Conservation (phyloP, 1,140 invertebrate genomes). For the Bilobella aurantiaca region DNA sequence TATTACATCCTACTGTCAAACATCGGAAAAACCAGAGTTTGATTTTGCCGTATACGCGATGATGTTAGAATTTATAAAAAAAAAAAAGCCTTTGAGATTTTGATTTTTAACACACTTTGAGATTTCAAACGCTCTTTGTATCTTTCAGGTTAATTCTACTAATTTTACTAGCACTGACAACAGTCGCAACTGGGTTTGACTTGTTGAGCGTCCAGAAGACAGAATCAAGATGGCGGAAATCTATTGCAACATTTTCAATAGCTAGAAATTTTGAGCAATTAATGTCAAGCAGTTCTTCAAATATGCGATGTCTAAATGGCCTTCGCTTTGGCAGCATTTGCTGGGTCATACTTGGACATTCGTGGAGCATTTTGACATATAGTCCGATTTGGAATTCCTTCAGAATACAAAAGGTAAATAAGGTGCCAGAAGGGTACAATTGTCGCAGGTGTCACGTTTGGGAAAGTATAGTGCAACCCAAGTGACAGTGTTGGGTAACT, state of each 20-base stretch:
- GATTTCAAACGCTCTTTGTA: background rate
- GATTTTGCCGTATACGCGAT: constrained; percentile 3
- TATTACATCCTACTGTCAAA: background rate
- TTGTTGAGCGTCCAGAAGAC: background rate
- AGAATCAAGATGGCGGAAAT: background rate
- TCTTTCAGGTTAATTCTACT: no score
- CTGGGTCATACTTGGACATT: constrained; percentile 47
- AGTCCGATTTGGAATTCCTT: background rate
- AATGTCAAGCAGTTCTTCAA: constrained; percentile 40
- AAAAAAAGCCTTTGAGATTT: background rate
- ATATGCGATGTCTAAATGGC: constrained; percentile 39
- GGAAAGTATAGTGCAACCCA: no score
- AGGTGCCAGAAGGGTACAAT: no score
- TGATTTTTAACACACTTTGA: background rate
- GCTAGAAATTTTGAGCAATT: constrained; percentile 33
- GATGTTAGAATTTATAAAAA: constrained; percentile 21
- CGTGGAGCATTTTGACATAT: constrained; percentile 26
- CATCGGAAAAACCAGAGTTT: constrained; percentile 5
- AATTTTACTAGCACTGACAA: background rate
- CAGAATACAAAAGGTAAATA: background rate
- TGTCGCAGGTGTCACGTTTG: no score
- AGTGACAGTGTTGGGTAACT: no score
- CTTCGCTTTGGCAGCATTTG: constrained; percentile 43
- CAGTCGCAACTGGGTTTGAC: background rate
- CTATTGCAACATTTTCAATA: no score